Base-by-base conservation (phyloP, 1,140 invertebrate genomes). In the Steinernema feltiae region DNA sequence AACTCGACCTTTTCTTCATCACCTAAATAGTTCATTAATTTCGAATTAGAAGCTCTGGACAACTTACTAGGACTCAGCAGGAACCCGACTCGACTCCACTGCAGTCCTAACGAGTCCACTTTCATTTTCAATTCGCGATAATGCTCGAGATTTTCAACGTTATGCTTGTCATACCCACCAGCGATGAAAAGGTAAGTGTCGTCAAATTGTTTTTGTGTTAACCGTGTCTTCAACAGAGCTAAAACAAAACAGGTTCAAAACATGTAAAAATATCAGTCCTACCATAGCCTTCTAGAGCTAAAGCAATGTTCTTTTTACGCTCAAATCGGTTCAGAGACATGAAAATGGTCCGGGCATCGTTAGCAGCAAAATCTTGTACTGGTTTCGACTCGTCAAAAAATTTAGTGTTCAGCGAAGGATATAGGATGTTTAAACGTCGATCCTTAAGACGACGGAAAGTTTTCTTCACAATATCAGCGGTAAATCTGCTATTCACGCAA, bases 241-340 rank as follows among this genome's bases (percentile, higher is more conserved):
- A 32, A 78, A 82, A 74, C 76, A 30, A 71, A 76, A 76, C n/a
- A 72, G 18, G 0, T 32, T 30, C 29, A 70, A 69, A 32, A 2
- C n/a, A n/a, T n/a, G 2, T 48, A 72, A 48, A 48, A 1, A 72
- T 88, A n/a, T n/a, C n/a, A n/a, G n/a, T n/a, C n/a, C 91, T 87
- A 82, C 91, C 90, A 73, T 98, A 89, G 17, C 93, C 91, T 81
- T 91, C 86, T 48, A 99, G 88, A 0, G 94, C 94, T 21, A 99
- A 86, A 21, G 88, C 88, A 2, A 99, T 88, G 87, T 97, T 93
- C 87, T 99, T 99, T 85, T 99, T 99, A 15, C 93, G 90, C 86
- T 99, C 97, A 88, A 94, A 99, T 81, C 97, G 90, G 89, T 99
- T 99, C 74, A 99, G 92, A 0, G 96, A 98, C 0, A 99, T 87